Conservation (phyloP, 2,113 vertebrate genomes). For the Perognathus longimembris region DNA sequence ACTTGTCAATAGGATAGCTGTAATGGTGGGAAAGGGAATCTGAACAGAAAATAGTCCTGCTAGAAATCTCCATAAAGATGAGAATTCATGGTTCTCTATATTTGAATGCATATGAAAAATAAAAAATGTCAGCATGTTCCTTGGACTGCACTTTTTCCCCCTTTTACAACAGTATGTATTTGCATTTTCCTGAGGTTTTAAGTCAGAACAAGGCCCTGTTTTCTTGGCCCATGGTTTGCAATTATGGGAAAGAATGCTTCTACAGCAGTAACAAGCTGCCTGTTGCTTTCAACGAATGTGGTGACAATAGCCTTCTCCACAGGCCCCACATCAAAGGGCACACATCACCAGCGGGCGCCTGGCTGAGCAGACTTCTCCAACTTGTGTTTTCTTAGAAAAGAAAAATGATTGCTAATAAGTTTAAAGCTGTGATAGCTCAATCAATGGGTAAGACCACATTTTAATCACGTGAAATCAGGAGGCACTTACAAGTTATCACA, state of each 20-base stretch:
- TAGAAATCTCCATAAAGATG: not conserved
- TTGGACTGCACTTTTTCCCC: not conserved
- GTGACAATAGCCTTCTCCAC: constrained; percentile 55
- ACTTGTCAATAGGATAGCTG: not conserved
- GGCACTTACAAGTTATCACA: not conserved
- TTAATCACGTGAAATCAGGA: constrained; percentile 52
- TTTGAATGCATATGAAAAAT: not conserved
- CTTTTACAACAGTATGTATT: constrained; percentile 4
- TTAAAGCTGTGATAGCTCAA: constrained; percentile 28
- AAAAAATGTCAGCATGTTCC: not conserved
- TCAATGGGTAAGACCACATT: not conserved
- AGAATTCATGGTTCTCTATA: not conserved
- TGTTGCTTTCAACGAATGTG: not conserved
- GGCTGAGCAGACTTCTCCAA: constrained; percentile 8
- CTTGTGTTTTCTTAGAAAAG: constrained; percentile 20
- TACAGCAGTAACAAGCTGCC: not conserved
- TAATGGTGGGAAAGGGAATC: not conserved
- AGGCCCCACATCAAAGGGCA: not conserved
- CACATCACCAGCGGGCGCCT: not conserved
- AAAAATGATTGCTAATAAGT: constrained; percentile 59
- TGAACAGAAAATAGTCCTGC: constrained; percentile 3
- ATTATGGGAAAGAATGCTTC: constrained; percentile 53
- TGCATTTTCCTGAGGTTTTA: constrained; percentile 53
- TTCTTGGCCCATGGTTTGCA: constrained; percentile 50
- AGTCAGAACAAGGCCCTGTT: constrained; percentile 8